Evolutionary conservation across 2,113 vertebrate genomes (phyloP).

Genomic region (Tylochromis polylepis): DNA sequence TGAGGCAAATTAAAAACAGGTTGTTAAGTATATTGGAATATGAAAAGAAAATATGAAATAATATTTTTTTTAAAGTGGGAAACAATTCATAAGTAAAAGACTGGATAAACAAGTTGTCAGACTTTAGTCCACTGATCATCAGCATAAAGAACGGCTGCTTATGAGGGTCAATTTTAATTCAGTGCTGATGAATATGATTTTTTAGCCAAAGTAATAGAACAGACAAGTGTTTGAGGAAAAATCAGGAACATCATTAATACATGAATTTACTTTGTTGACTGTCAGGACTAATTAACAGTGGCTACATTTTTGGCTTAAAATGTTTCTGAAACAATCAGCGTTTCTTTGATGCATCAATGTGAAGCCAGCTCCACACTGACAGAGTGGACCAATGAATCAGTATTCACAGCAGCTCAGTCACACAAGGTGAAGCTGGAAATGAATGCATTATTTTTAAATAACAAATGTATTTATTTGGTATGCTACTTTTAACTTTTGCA

Average conservation of each 20-base stretch:
- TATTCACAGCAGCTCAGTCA: not conserved
- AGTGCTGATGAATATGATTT: not conserved
- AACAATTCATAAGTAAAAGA: not conserved
- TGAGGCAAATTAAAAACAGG: constrained; percentile 24
- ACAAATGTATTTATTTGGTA: not conserved
- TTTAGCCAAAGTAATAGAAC: not conserved
- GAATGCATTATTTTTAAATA: constrained; percentile 5
- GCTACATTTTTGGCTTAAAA: constrained; percentile 5
- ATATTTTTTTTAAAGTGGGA: not conserved
- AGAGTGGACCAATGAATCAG: not conserved
- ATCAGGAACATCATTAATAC: constrained; percentile 3
- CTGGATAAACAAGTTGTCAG: constrained; percentile 4
- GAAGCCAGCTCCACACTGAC: not conserved
- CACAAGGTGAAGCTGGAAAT: not conserved
- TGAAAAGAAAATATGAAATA: not conserved
- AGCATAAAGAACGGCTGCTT: not conserved
- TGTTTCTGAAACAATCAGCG: not conserved
- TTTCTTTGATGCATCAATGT: constrained; percentile 10
- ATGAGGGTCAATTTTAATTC: not conserved
- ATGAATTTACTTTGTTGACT: constrained; percentile 9
- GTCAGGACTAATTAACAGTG: constrained; percentile 10
- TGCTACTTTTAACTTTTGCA: not conserved
- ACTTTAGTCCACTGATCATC: not conserved
- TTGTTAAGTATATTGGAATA: constrained; percentile 19
- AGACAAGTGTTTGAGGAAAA: not conserved